A percentile compares a stretch with the other conserved stretches of the same genome.
These are phyloP conservation scores for Ptychadena robeensis DNA, from an alignment of 2,797 vertebrate genomes.

Conservation along the genomic window DNA sequence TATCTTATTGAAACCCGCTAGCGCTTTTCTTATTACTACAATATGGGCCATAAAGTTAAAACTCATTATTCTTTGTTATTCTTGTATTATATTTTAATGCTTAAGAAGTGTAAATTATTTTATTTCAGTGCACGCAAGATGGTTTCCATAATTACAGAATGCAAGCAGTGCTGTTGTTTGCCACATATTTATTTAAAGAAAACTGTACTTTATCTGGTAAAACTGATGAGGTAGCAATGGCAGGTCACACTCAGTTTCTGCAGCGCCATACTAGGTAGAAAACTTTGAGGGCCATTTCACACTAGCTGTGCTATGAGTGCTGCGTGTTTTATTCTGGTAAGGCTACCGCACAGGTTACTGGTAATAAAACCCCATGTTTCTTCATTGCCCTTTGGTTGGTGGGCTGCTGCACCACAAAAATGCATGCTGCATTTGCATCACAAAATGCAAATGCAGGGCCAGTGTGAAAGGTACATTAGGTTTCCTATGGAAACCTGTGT, in stretches of 20 bases:
- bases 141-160: conserved; percentile 22
- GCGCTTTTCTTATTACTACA: conserved; percentile 56
- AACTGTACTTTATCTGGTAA: not conserved
- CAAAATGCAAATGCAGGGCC: no score
- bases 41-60: conserved; percentile 52
- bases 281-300: no score
- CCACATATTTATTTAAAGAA: conserved; percentile 8
- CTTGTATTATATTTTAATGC: conserved; percentile 46
- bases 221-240: not conserved
- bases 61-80: conserved; percentile 55
- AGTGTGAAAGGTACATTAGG: no score
- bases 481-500: no score
- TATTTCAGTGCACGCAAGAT: conserved; percentile 14
- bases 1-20: conserved; percentile 51
- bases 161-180: conserved; percentile 2
- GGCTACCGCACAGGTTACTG: no score
- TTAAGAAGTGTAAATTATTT: conserved; percentile 40
- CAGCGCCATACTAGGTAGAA: not conserved
- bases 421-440: no score
- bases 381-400: no score
- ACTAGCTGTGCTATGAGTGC: no score
- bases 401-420: no score
- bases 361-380: no score
- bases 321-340: no score
- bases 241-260: not conserved